These are phyloP conservation scores for Neria commutata DNA, from an alignment of 2,888 invertebrate genomes.

Conservation along the genomic window DNA sequence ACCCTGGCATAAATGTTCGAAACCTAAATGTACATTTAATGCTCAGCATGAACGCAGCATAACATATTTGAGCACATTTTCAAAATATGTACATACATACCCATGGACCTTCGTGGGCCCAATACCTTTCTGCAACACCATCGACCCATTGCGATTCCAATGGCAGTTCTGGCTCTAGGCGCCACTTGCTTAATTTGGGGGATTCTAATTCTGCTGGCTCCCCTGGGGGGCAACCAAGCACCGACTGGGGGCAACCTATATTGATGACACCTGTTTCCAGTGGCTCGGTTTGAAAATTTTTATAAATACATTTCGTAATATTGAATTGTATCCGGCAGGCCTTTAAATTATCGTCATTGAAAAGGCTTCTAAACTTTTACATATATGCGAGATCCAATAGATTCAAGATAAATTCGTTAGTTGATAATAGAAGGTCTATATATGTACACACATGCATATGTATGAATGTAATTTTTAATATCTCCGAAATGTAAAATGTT, in stretches of 20 bases:
- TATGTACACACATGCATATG: too few relatives aligned
- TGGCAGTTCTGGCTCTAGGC: conserved; percentile 50
- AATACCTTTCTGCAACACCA: conserved; percentile 50
- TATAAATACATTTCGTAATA: background rate
- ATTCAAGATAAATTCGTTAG: too few relatives aligned
- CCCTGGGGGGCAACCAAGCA: conserved; percentile 51
- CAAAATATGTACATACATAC: conserved; percentile 36
- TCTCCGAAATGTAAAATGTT: too few relatives aligned
- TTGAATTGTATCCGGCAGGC: too few relatives aligned
- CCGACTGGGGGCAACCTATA: conserved; percentile 54
- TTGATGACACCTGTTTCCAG: conserved; percentile 33
- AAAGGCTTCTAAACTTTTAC: too few relatives aligned
- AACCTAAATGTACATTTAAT: too few relatives aligned
- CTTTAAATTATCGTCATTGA: too few relatives aligned
- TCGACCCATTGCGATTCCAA: conserved; percentile 53
- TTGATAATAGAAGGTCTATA: too few relatives aligned
- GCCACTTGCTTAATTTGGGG: conserved; percentile 44
- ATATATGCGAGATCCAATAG: too few relatives aligned
- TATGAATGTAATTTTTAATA: too few relatives aligned
- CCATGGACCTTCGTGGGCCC: conserved; percentile 54
- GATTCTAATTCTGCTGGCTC: conserved; percentile 46
- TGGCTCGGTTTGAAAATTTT: background rate
- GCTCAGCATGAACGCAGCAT: too few relatives aligned
- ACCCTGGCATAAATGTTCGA: too few relatives aligned
- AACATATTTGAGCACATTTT: background rate